Conservation (phyloP, 2,888 invertebrate genomes). For the Stegana nigrithorax region DNA sequence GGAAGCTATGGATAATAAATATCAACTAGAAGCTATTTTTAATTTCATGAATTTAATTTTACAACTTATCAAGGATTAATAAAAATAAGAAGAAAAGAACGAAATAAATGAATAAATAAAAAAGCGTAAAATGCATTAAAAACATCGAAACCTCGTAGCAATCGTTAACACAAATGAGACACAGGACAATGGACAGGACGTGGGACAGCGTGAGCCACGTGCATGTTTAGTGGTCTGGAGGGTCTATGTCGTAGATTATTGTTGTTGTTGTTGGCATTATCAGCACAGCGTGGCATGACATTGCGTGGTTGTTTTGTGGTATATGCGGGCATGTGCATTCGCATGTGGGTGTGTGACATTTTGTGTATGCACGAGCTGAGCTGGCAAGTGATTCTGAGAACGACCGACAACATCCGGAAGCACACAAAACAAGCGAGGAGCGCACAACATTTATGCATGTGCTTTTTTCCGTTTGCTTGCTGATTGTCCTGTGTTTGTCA, state of each 20-base stretch:
- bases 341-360: not conserved
- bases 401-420: slow-evolving; percentile 1
- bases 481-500: slow-evolving; percentile 13
- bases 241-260: not conserved
- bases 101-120: too few relatives aligned
- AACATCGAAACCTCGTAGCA: not conserved
- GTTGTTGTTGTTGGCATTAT: not conserved
- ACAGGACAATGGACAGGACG: not conserved
- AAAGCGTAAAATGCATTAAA: not conserved
- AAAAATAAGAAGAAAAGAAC: not conserved
- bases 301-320: not conserved
- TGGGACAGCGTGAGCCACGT: not conserved
- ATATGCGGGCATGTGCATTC: not conserved
- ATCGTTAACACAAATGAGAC: not conserved
- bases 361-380: not conserved
- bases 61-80: not conserved
- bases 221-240: not conserved
- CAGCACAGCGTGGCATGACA: not conserved
- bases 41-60: not conserved
- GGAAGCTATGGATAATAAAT: not conserved
- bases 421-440: slow-evolving; percentile 5
- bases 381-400: not conserved
- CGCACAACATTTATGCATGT: slow-evolving; percentile 17
- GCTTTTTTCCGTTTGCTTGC: not conserved
- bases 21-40: not conserved